Conservation (phyloP, 2,113 vertebrate genomes). For the Oophaga pumilio region DNA sequence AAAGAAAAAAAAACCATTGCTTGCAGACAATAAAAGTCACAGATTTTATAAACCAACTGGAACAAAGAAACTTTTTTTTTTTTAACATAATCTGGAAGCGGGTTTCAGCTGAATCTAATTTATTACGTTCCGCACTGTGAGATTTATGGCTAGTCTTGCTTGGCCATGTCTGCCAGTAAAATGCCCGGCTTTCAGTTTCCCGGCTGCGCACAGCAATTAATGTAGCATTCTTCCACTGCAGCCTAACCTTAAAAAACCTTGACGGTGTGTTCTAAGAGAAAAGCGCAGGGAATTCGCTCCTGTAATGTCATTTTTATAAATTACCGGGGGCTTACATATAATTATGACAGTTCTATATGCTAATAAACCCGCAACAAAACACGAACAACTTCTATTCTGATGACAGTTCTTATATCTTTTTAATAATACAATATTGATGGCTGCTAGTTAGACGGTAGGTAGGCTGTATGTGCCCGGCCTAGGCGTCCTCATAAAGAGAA, state of each 20-base stretch:
- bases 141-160: slow-evolving; percentile 61
- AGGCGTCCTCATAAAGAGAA: too few relatives aligned
- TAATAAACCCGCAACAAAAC: background rate
- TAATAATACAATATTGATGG: slow-evolving; percentile 10
- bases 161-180: slow-evolving; percentile 60
- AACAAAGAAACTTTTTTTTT: slow-evolving; percentile 59
- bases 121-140: slow-evolving; percentile 61
- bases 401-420: background rate
- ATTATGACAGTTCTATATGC: slow-evolving; percentile 31
- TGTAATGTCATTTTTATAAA: slow-evolving; percentile 43
- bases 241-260: slow-evolving; percentile 55
- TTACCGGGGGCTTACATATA: slow-evolving; percentile 16
- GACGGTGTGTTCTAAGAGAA: slow-evolving; percentile 42
- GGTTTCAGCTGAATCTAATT: slow-evolving; percentile 61
- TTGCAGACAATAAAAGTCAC: background rate
- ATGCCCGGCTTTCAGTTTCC: slow-evolving; percentile 60
- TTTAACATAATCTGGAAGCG: slow-evolving; percentile 56
- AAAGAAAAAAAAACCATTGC: slow-evolving; percentile 13
- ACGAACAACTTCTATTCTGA: background rate
- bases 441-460: background rate
- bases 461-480: background rate
- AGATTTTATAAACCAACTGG: slow-evolving; percentile 46
- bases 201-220: slow-evolving; percentile 61
- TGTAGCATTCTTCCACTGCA: slow-evolving; percentile 35
- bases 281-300: slow-evolving; percentile 42